phyloP scores from a whole-genome alignment of 2,113 vertebrate genomes.

The Pollachius pollachius region DNA sequence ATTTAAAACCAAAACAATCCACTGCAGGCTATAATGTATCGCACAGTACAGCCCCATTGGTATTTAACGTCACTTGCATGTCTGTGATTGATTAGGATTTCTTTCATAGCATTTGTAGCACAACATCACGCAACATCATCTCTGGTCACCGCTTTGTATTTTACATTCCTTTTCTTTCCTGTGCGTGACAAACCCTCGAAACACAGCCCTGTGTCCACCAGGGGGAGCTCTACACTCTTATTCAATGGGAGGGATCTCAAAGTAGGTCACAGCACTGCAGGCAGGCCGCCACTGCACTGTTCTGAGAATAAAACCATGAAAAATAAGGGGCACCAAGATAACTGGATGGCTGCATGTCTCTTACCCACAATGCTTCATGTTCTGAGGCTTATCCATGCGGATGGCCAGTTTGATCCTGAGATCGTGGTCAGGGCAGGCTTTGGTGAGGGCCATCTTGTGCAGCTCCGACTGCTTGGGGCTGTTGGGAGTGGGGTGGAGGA shows the following conservation, averaged over 20 bases:
- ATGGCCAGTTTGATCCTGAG: conserved; percentile 97
- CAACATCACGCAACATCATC: background rate
- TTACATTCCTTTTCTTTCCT: background rate
- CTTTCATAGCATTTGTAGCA: background rate
- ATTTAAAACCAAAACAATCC: too few species aligned
- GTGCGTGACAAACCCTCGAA: conserved; percentile 5
- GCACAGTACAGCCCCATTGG: too few species aligned
- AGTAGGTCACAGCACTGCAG: conserved; percentile 62
- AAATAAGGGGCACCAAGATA: background rate
- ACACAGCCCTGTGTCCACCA: conserved; percentile 45
- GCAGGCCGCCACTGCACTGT: conserved; percentile 32
- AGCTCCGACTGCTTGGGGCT: conserved; percentile 97
- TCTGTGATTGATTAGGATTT: too few species aligned
- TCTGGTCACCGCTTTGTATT: background rate
- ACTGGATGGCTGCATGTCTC: conserved; percentile 9
- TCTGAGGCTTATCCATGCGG: conserved; percentile 98
- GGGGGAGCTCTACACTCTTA: conserved; percentile 59
- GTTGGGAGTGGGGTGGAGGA: conserved; percentile 96
- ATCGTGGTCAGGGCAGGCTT: conserved; percentile 96
- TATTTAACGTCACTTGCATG: too few species aligned
- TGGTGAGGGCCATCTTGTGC: conserved; percentile 98
- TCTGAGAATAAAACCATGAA: conserved; percentile 31
- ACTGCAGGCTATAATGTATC: too few species aligned
- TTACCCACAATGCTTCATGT: conserved; percentile 99
- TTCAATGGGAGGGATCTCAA: conserved; percentile 60